phyloP scores from a whole-genome alignment of 2,888 invertebrate species.

The Heliconius hortense region DNA sequence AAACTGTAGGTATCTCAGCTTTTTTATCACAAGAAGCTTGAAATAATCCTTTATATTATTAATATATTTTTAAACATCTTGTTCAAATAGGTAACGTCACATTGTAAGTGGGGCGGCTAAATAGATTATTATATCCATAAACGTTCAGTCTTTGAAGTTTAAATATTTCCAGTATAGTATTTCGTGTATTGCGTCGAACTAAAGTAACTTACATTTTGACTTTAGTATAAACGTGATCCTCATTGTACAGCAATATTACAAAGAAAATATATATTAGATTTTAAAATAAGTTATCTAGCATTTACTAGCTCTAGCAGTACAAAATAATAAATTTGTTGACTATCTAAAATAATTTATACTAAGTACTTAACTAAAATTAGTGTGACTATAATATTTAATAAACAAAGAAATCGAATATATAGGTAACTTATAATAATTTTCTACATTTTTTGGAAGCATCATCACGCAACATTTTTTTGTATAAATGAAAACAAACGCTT shows the following conservation, averaged over 20 bases:
- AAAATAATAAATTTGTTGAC: slow-evolving; percentile 35
- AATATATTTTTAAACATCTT: neutral
- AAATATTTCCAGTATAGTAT: neutral
- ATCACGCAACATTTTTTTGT: slow-evolving; percentile 3
- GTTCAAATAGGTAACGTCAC: neutral
- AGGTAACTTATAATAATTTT: neutral
- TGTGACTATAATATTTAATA: slow-evolving; percentile 7
- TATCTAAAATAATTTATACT: slow-evolving; percentile 37
- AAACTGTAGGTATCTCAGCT: neutral
- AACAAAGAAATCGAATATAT: slow-evolving; percentile 1
- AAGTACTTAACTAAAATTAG: slow-evolving; percentile 28
- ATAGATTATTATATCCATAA: neutral
- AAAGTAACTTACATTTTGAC: neutral
- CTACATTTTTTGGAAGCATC: slow-evolving; percentile 14
- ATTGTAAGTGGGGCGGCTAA: neutral
- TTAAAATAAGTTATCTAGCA: slow-evolving; percentile 25
- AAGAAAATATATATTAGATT: neutral
- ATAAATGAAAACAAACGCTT: neutral
- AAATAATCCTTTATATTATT: neutral
- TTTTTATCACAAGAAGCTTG: neutral
- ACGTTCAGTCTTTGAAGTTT: slow-evolving; percentile 11
- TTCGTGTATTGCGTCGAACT: neutral
- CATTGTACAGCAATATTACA: slow-evolving; percentile 14
- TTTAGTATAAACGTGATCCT: neutral
- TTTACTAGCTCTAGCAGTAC: slow-evolving; percentile 20